Conservation (phyloP, 2,797 vertebrate genomes). For the Enteromius afrohamiltoni region DNA sequence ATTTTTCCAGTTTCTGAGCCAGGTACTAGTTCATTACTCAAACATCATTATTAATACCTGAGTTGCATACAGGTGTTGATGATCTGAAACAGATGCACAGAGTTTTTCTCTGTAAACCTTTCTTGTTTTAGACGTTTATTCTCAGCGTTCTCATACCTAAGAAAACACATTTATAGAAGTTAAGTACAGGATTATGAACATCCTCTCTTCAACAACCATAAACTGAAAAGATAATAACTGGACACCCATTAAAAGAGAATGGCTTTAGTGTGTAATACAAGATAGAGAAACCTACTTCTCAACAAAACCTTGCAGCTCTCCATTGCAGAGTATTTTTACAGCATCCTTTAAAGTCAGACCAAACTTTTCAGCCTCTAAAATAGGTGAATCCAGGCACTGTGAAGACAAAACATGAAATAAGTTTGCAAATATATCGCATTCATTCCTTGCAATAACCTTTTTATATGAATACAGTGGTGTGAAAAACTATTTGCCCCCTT, state of each 20-base stretch:
- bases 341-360: constrained; percentile 24
- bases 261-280: not conserved
- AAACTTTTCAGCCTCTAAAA: constrained; percentile 5
- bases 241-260: not conserved
- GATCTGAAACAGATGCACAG: constrained; percentile 60
- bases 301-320: constrained; percentile 65
- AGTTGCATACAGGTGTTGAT: constrained; percentile 67
- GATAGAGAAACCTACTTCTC: constrained; percentile 59
- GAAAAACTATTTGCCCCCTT: no score
- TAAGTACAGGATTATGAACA: not conserved
- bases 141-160: constrained; percentile 64
- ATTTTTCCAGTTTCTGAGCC: not conserved
- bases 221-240: not conserved
- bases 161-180: constrained; percentile 6
- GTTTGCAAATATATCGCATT: not conserved
- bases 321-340: constrained; percentile 61
- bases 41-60: constrained; percentile 50
- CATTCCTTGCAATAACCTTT: not conserved
- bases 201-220: not conserved
- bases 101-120: constrained; percentile 34
- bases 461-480: not conserved
- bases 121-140: not conserved
- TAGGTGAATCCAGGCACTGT: constrained; percentile 60
- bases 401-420: constrained; percentile 1
- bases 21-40: not conserved